phyloP scores from a whole-genome alignment of 2,888 invertebrate genomes.

The Dryobotodes eremita region DNA sequence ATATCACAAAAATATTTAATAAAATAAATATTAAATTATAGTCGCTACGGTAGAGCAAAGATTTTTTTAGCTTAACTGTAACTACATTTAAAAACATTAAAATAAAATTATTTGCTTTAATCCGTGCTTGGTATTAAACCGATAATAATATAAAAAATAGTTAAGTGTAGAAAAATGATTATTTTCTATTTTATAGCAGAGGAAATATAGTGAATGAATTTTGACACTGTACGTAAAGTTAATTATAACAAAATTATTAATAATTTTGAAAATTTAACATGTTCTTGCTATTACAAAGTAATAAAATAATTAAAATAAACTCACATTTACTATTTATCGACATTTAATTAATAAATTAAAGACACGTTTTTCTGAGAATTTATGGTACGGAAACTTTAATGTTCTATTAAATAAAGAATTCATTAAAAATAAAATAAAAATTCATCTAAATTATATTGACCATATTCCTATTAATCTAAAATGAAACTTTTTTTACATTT shows the following conservation, averaged over 20 bases:
- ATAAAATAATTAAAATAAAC: constrained; percentile 1
- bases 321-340: neutral
- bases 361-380: neutral
- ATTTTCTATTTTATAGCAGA: constrained; percentile 1
- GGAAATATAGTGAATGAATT: neutral
- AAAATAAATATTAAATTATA: neutral
- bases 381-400: constrained; percentile 37
- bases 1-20: neutral
- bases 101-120: neutral
- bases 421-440: constrained; percentile 24
- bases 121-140: neutral
- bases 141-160: neutral
- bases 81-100: neutral
- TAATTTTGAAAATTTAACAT: neutral
- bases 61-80: neutral
- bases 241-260: too few relatives aligned
- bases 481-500: constrained; percentile 49
- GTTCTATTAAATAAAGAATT: constrained; percentile 52
- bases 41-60: too few relatives aligned
- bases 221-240: neutral
- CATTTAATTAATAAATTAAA: neutral
- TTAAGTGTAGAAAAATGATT: accelerated
- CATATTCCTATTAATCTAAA: constrained; percentile 48
- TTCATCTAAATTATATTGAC: neutral
- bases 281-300: neutral